A percentile compares a stretch with the other conserved stretches of the same genome.
Conservation (phyloP, 2,113 vertebrate species). For the Platichthys stellatus region DNA sequence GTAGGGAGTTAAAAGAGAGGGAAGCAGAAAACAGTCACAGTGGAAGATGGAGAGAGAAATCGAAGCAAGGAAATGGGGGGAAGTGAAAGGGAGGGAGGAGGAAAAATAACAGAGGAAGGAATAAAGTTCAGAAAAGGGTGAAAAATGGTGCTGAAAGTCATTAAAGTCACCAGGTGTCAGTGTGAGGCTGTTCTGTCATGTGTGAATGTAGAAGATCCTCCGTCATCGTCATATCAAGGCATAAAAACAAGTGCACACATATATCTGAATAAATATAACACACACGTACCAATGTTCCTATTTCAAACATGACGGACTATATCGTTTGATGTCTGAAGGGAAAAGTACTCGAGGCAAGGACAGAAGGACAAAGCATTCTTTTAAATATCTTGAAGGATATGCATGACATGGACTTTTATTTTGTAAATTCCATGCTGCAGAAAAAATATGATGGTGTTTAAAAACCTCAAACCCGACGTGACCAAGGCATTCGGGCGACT, state of each 20-base stretch:
- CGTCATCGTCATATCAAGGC: neutral
- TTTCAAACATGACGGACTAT: constrained; percentile 3
- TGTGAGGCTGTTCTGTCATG: neutral
- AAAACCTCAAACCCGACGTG: constrained; percentile 30
- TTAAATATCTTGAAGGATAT: constrained; percentile 21
- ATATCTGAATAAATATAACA: neutral
- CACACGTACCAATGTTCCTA: neutral
- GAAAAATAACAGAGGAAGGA: neutral
- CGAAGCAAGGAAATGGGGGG: neutral
- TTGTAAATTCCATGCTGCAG: constrained; percentile 1
- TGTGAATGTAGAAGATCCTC: neutral
- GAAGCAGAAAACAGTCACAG: constrained; percentile 40
- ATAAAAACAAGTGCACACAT: neutral
- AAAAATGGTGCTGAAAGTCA: neutral
- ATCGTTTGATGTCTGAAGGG: constrained; percentile 18
- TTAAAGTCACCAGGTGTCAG: neutral
- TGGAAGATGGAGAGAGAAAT: constrained; percentile 15
- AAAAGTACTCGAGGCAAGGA: constrained; percentile 10
- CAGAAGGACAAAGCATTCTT: constrained; percentile 4
- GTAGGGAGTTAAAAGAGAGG: constrained; percentile 35
- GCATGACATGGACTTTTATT: constrained; percentile 5
- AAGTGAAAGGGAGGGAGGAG: neutral
- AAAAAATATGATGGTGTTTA: neutral
- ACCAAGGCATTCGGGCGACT: constrained; percentile 25
- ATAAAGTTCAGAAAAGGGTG: constrained; percentile 4